Evolutionary conservation across 2,113 vertebrate genomes (phyloP).

Genomic region (Heliornis fulica): DNA sequence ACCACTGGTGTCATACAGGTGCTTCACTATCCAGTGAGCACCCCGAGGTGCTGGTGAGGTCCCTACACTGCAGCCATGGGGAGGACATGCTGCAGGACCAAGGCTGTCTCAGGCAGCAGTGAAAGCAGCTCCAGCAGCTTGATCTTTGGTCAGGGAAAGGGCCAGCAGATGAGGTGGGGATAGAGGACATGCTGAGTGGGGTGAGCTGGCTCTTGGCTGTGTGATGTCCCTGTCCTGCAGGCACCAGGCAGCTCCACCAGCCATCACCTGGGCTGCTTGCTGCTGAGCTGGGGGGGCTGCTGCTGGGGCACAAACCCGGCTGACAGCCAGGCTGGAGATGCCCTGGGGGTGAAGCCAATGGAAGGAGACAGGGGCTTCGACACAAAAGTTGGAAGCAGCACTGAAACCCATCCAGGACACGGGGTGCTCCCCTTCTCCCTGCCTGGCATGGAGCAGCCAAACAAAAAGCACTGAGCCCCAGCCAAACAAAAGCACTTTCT

Average conservation of each 20-base stretch:
- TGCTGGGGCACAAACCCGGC: fast-evolving
- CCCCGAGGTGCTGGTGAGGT: fast-evolving
- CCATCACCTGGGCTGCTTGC: not conserved
- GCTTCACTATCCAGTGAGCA: fast-evolving
- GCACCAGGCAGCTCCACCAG: not conserved
- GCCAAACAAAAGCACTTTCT: not conserved
- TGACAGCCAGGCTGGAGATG: not conserved
- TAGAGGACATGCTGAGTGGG: not conserved
- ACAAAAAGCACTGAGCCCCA: fast-evolving
- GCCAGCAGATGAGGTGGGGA: not conserved
- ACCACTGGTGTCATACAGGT: fast-evolving
- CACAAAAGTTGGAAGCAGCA: fast-evolving
- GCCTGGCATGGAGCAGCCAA: not conserved
- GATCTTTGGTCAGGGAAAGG: fast-evolving
- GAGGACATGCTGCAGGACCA: not conserved
- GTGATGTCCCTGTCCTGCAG: not conserved
- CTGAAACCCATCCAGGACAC: not conserved
- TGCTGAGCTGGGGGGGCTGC: not conserved
- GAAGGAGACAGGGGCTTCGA: not conserved
- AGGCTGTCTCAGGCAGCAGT: fast-evolving
- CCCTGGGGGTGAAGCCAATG: not conserved
- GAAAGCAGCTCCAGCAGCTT: not conserved
- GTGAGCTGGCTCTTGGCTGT: not conserved
- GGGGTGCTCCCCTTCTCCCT: not conserved
- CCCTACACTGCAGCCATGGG: fast-evolving